Conservation (phyloP, 2,797 vertebrate genomes). For the Dendrocincla tyrannina region DNA sequence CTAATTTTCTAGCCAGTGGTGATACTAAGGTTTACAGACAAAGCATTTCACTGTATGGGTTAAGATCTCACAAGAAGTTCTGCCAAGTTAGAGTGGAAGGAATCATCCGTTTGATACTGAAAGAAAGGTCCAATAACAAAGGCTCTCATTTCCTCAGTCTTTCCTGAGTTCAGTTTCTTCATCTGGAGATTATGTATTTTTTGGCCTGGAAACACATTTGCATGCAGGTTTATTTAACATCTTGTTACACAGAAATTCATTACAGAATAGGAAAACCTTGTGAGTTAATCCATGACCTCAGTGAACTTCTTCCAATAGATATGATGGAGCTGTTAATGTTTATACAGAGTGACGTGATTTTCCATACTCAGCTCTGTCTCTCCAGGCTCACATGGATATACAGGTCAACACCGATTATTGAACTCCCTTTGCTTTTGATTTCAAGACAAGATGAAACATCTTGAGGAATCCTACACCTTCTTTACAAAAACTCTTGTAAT, state of each 20-base stretch:
- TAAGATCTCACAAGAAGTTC: background rate
- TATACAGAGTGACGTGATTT: background rate
- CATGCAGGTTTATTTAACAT: background rate
- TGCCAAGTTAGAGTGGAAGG: background rate
- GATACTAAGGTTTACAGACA: background rate
- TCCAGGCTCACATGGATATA: background rate
- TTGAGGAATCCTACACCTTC: background rate
- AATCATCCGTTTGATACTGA: background rate
- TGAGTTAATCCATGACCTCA: conserved; percentile 29
- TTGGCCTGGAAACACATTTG: background rate
- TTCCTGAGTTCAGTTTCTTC: background rate
- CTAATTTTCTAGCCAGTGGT: background rate
- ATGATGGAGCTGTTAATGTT: background rate
- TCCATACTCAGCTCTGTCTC: background rate
- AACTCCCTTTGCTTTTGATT: background rate
- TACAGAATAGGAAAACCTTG: background rate
- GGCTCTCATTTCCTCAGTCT: background rate
- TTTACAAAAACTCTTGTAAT: background rate
- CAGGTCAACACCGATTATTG: background rate
- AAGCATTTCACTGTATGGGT: background rate
- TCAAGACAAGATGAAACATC: background rate
- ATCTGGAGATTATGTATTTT: background rate
- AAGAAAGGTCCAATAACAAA: background rate
- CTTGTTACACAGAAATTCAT: background rate
- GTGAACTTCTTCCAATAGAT: background rate